Percentiles rank a stretch among this genome's conserved stretches.
These are phyloP conservation scores for Haemorhous mexicanus DNA, from an alignment of 2,113 vertebrate genomes.

Conservation along the genomic window DNA sequence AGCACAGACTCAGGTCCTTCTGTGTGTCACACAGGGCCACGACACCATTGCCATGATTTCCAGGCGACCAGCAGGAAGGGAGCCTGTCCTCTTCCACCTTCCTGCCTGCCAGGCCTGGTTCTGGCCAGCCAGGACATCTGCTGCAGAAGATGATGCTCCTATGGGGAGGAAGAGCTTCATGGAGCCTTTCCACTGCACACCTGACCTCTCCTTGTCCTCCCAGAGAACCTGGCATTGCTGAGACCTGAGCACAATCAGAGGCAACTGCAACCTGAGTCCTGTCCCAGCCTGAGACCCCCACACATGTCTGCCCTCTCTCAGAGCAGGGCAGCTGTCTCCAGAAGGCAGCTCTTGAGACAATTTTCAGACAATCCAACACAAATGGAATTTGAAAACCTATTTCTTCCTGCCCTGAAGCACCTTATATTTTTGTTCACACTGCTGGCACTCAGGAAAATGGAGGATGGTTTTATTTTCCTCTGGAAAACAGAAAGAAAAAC, in stretches of 20 bases:
- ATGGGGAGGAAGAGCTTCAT: neutral
- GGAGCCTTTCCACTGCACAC: neutral
- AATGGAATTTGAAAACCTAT: conserved; percentile 21
- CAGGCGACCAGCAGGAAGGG: neutral
- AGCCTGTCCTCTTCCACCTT: neutral
- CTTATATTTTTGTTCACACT: conserved; percentile 24
- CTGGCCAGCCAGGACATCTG: neutral
- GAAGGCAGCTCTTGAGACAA: neutral
- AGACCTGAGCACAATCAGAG: neutral
- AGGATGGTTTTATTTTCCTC: conserved; percentile 26
- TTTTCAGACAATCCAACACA: conserved; percentile 7
- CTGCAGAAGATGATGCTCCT: neutral
- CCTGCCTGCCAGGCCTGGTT: neutral
- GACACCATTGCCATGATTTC: neutral
- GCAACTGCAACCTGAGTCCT: neutral
- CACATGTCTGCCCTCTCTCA: neutral
- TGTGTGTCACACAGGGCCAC: neutral
- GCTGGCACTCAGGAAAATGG: conserved; percentile 4
- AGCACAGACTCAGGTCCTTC: neutral
- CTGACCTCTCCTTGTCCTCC: neutral
- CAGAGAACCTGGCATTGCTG: neutral
- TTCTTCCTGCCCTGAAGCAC: conserved; percentile 52
- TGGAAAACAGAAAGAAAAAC: conserved; percentile 39
- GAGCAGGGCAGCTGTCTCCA: neutral
- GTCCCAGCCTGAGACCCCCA: neutral